A percentile compares a stretch with the other conserved stretches of the same genome.
phyloP scores from a whole-genome alignment of 2,797 vertebrate genomes.

The Falco naumanni region DNA sequence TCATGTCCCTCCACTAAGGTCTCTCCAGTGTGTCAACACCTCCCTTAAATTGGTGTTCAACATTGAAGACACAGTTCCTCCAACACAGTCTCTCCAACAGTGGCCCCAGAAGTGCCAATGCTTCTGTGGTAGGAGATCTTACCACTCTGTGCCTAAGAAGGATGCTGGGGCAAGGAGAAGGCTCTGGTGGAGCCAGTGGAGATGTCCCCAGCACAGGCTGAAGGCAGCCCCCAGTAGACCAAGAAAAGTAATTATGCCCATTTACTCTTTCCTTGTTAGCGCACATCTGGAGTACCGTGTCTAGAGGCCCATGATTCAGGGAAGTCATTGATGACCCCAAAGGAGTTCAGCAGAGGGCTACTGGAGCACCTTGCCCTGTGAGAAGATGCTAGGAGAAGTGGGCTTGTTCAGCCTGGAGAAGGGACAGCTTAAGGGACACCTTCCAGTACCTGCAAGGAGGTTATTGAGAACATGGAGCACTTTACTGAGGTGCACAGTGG shows the following conservation, averaged over 20 bases:
- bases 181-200: neutral
- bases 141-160: neutral
- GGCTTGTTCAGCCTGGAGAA: neutral
- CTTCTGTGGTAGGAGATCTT: neutral
- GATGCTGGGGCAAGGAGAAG: neutral
- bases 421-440: neutral
- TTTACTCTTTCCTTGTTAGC: neutral
- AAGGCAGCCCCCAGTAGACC: neutral
- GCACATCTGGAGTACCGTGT: neutral
- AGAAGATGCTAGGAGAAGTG: neutral
- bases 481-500: neutral
- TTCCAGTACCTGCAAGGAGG: neutral
- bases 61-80: neutral
- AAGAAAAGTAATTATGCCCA: neutral
- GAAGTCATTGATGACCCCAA: neutral
- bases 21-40: neutral
- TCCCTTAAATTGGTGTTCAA: neutral
- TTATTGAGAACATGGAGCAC: neutral
- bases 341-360: neutral
- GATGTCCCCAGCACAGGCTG: neutral
- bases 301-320: neutral
- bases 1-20: neutral
- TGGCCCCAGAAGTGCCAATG: neutral
- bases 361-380: neutral
- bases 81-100: neutral